Base-by-base conservation (phyloP, 2,113 vertebrate species). In the Hypocryptadius cinnamomeus region DNA sequence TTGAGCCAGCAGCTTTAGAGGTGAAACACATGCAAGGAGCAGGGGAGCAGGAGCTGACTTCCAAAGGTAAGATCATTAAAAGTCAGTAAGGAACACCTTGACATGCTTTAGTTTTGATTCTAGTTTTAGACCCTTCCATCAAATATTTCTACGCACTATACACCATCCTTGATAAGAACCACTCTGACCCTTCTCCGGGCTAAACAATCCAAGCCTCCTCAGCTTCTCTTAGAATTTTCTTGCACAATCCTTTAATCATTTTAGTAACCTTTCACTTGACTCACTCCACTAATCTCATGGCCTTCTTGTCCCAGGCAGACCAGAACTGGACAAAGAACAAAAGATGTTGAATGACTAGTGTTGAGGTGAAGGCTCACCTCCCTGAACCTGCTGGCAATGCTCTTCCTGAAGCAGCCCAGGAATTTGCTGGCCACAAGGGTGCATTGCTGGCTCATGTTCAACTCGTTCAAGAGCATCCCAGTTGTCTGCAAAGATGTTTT, bases 361-460 rank as follows among this genome's bases (percentile, higher is more conserved):
- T 27, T 25, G 20, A 77, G 28, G 12, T 24, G 48, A 85, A 92
- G 70, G 53, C n/a, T 79, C 57, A 51, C 13, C 16, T 74, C 44
- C 16, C 35, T 64, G 30, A 89, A 30, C 13, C 44, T 85, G 33
- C 22, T 81, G 33, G 35, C 11, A 85, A 19, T 25, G 47, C 28
- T 56, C 12, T 40, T 91, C 35, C 40, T 44, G 61, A 79, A 50
- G 54, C 63, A 88, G 53, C 12, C 45, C 40, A 45, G 45, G 31
- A 85, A 79, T 40, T 11, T 72, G 44, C 45, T 66, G 68, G 86
- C 71, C 79, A 85, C 50, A 82, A 90, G 71, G 31, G 66, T 82
- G 73, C 90, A 87, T 84, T 92, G 65, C 78, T 93, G 90, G 82
- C 85, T 89, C 61, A 47, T 3, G 15, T 81, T 92, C 92, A 89